Evolutionary conservation across 2,888 invertebrate species (phyloP).

Genomic region (Eupeodes luniger): DNA sequence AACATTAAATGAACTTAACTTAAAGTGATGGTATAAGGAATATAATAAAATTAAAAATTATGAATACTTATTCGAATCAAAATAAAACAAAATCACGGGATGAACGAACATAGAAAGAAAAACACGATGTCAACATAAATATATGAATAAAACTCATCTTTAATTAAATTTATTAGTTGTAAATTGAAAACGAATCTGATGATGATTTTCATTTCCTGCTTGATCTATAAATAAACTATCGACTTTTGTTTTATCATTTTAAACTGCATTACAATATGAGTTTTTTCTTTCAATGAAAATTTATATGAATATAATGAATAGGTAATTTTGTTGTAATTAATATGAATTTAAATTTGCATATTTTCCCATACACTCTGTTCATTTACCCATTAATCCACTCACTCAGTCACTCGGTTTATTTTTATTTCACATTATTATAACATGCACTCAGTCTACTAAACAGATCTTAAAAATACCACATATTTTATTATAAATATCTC

Average conservation of each 20-base stretch:
- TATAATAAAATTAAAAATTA: conserved; percentile 8
- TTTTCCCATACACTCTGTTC: conserved; percentile 58
- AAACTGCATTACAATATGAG: conserved; percentile 41
- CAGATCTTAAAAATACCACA: conserved; percentile 55
- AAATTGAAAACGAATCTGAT: conserved; percentile 12
- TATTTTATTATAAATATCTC: conserved; percentile 36
- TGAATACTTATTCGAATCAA: conserved; percentile 44
- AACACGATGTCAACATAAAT: conserved; percentile 10
- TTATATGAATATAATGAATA: conserved; percentile 22
- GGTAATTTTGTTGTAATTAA: conserved; percentile 14
- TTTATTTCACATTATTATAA: conserved; percentile 44
- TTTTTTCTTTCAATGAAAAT: background rate
- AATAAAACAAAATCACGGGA: conserved; percentile 51
- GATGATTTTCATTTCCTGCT: conserved; percentile 56
- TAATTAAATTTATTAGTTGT: background rate
- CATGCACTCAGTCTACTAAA: conserved; percentile 72
- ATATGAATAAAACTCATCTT: conserved; percentile 26
- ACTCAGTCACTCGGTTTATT: conserved; percentile 54
- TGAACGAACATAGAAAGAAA: conserved; percentile 5
- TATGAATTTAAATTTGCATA: conserved; percentile 57
- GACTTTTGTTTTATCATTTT: background rate
- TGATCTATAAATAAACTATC: background rate
- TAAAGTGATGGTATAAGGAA: conserved; percentile 10
- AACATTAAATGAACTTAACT: conserved; percentile 48
- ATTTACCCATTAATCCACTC: conserved; percentile 62